phyloP scores from a whole-genome alignment of 1,140 invertebrate species.

The Drosophila ananassae region DNA sequence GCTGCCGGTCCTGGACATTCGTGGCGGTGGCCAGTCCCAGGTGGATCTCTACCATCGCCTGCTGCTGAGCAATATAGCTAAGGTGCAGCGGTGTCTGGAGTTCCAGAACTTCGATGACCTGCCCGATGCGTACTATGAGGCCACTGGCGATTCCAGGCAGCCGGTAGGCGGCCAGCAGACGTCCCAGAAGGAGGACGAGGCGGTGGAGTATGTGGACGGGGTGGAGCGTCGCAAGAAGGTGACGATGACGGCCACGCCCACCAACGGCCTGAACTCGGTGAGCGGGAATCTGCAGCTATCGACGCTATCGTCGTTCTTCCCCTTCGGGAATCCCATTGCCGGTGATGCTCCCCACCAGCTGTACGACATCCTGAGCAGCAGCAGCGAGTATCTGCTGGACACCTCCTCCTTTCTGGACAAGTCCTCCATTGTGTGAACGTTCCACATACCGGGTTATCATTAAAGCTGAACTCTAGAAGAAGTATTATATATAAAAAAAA shows the following conservation, averaged over 20 bases:
- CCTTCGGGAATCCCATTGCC: conserved; percentile 83
- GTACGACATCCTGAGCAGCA: conserved; percentile 75
- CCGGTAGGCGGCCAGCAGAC: background rate
- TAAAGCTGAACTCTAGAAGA: conserved; percentile 71
- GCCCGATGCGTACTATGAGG: conserved; percentile 72
- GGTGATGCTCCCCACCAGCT: conserved; percentile 79
- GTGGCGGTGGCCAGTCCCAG: conserved; percentile 89
- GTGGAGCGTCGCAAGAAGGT: conserved; percentile 69
- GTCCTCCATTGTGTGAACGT: conserved; percentile 73
- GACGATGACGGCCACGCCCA: conserved; percentile 17
- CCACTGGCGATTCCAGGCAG: conserved; percentile 39
- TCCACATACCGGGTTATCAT: background rate
- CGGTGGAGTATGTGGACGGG: conserved; percentile 70
- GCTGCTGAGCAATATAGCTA: conserved; percentile 86
- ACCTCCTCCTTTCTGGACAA: conserved; percentile 80
- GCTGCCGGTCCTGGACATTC: conserved; percentile 92
- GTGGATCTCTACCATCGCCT: conserved; percentile 87
- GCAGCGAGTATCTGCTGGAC: conserved; percentile 71
- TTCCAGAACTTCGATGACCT: conserved; percentile 74
- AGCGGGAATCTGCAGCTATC: conserved; percentile 51
- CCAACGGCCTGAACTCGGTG: conserved; percentile 51
- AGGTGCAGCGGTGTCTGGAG: conserved; percentile 84
- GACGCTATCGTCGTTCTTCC: conserved; percentile 85
- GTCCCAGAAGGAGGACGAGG: background rate
- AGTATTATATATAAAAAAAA: conserved; percentile 57